Evolutionary conservation across 2,888 invertebrate species (phyloP).

Genomic region (Saturnia pavonia): DNA sequence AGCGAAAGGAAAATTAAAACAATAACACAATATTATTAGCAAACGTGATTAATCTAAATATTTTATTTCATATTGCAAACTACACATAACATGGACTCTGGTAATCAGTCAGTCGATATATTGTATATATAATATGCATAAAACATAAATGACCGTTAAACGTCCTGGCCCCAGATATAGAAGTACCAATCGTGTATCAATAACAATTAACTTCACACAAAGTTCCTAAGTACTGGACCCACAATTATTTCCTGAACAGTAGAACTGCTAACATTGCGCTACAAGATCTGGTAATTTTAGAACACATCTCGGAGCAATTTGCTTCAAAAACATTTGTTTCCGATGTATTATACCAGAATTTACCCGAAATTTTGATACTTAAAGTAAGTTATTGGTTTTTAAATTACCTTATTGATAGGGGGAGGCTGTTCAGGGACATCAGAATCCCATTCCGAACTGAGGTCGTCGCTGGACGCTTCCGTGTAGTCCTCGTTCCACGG

Average conservation of each 20-base stretch:
- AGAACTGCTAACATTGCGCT: not conserved
- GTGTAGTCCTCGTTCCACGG: slow-evolving; percentile 90
- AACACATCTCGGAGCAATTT: not conserved
- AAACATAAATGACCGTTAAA: not conserved
- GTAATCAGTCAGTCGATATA: not conserved
- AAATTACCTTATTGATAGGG: slow-evolving; percentile 64
- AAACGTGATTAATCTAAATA: not conserved
- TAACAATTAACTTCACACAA: not conserved
- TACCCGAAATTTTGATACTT: not conserved
- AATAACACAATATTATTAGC: not conserved
- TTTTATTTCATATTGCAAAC: not conserved
- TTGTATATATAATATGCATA: not conserved
- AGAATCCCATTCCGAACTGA: slow-evolving; percentile 96
- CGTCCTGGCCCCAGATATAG: not conserved
- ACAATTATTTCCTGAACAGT: not conserved
- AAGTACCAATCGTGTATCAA: not conserved
- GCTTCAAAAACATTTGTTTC: not conserved
- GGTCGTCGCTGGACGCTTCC: slow-evolving; percentile 94
- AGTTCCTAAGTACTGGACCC: not conserved
- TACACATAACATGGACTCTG: not conserved
- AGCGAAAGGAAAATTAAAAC: not conserved
- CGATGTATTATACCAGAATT: too few relatives aligned
- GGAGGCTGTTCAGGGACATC: slow-evolving; percentile 85
- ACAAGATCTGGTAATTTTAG: not conserved
- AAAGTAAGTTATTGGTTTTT: not conserved